Evolutionary conservation across 2,797 vertebrate species (phyloP), one percentile per base, ranked within the genome.

Genomic region (Sorex maritimensis): DNA sequence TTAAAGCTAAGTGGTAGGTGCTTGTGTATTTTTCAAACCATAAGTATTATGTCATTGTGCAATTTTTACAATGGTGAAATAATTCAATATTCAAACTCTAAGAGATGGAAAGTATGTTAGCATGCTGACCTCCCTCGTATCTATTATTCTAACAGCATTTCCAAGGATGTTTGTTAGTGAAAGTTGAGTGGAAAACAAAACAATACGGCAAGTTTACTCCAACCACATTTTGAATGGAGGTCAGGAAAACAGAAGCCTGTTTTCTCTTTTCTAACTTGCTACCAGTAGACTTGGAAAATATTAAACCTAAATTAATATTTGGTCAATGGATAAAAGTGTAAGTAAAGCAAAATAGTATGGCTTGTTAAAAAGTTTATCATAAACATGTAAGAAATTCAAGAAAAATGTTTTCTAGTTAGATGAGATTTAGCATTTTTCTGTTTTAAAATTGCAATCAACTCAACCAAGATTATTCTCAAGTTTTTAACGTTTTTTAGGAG

Each of bases 11-110:
- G 75, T 24, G 46, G 0, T 46, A 77, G 34, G 61, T 2, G 1
- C 3, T 24, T 79, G 15, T 34, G 3, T 71, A 38, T 81, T 15
- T 71, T 63, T 93, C n/a, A 11, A 88, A 82, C 75, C 49, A 5
- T n/a, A 24, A 24, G 6, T 41, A 79, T 5, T 87, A 30, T 81
- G 26, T 30, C 68, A 69, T 46, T 73, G 21, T 88, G 2, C n/a
- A 85, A 83, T 46, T 58, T 88, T n/a, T 19, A 73, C 2, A 34
- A 41, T 24, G 1, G 30, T 86, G 21, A 67, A 90, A 83, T 71
- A 82, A 92, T 69, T 81, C 21, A 88, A 90, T 81, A 28, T 3
- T 94, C 65, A 75, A 84, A 38, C 34, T 92, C 65, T 49, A 68
- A 10, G 28, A 82, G 17, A 58, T n/a, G 2, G 8, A 46, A 84